Base-by-base conservation (phyloP, 2,113 vertebrate genomes). In the Urocitellus parryii region DNA sequence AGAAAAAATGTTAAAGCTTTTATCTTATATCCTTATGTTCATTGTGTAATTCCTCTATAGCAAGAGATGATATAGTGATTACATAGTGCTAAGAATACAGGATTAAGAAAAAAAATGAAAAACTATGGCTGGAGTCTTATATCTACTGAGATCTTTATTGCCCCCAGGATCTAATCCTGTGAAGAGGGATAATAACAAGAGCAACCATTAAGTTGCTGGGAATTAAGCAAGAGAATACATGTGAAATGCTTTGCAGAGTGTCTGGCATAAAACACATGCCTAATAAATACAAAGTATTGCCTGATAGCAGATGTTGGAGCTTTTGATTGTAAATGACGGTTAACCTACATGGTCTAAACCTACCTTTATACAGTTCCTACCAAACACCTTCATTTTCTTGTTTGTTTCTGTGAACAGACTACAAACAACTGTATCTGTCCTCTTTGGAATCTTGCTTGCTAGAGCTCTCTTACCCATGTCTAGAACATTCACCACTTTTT, bases 91-190 rank as follows among this genome's bases (percentile, higher is more conserved):
- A 88, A 86, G 58, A 86, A 82, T 17, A 65, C 18, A 86, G 22
- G 10, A 51, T 96, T 95, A 94, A 27, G 24, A 89, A 86, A 16
- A 70, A 80, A 68, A 81, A 27, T 27, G 16, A 76, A 61, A 84
- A 91, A n/a, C 20, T 72, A 39, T 18, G 32, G 48, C 14, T 58
- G 8, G 8, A 77, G 22, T 78, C 25, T 3, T 72, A 42, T 25
- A 13, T 56, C 18, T 94, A 22, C 14, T 78, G 72, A 87, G 61
- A 37, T 58, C 34, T 86, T 90, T 79, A 58, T 76, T 77, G 82
- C 61, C 29, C 13, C 51, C 63, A 63, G 58, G 20, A 89, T 39
- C 78, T 63, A 82, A 78, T 89, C 29, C 39, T 80, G 13, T 29
- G 37, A 96, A 81, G 68, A 88, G 7, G 34, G 22, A 93, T 88